These are phyloP conservation scores for Oedothorax gibbosus DNA, from an alignment of 1,140 invertebrate species.

Conservation along the genomic window DNA sequence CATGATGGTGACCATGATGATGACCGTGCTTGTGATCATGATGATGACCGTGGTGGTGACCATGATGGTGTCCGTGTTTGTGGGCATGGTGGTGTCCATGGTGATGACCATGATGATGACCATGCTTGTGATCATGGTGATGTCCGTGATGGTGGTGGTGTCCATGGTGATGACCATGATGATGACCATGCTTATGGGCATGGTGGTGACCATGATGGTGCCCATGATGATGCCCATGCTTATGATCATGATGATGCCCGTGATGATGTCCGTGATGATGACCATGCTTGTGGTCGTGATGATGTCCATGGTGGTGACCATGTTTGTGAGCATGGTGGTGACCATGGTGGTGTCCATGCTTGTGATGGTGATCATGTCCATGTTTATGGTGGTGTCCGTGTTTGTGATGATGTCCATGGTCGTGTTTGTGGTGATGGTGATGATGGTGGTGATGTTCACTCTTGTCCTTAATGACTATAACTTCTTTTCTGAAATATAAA, in stretches of 20 bases:
- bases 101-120: slow-evolving; percentile 30
- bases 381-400: slow-evolving; percentile 53
- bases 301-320: slow-evolving; percentile 39
- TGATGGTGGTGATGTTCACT: slow-evolving; percentile 55
- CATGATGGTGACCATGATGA: slow-evolving; percentile 53
- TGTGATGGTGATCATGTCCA: slow-evolving; percentile 54
- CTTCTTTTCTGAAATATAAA: slow-evolving; percentile 43
- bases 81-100: slow-evolving; percentile 44
- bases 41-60: slow-evolving; percentile 37
- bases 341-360: slow-evolving; percentile 44
- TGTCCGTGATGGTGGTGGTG: slow-evolving; percentile 16
- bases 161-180: slow-evolving; percentile 26
- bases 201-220: slow-evolving; percentile 41
- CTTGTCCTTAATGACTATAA: slow-evolving; percentile 53
- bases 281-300: slow-evolving; percentile 48
- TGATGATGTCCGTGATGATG: slow-evolving; percentile 37
- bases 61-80: slow-evolving; percentile 46
- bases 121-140: neutral
- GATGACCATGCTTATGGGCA: slow-evolving; percentile 13
- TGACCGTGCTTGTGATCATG: slow-evolving; percentile 39
- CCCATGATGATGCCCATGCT: slow-evolving; percentile 33
- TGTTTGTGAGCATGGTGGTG: slow-evolving; percentile 47
- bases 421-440: slow-evolving; percentile 55
- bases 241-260: slow-evolving; percentile 17
- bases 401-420: slow-evolving; percentile 44